Evolutionary conservation across 2,888 invertebrate genomes (phyloP).

Genomic region (Coelopa pilipes): DNA sequence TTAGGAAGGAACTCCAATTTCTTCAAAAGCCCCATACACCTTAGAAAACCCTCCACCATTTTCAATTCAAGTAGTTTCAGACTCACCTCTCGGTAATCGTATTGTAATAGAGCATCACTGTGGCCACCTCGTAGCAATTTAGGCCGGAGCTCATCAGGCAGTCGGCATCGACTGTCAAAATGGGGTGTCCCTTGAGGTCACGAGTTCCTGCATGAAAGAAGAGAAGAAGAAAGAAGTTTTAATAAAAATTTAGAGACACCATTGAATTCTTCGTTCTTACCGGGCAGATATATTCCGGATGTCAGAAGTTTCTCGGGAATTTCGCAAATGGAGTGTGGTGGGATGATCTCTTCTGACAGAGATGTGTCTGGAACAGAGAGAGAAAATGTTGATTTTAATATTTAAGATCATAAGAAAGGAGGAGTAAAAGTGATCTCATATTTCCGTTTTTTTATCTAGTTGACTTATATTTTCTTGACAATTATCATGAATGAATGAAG

Average conservation of each 20-base stretch:
- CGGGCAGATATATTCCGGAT: slow-evolving; percentile 77
- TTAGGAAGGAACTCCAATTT: background rate
- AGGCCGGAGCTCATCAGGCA: slow-evolving; percentile 71
- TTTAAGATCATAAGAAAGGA: no score
- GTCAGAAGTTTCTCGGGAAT: slow-evolving; percentile 75
- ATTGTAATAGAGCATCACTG: slow-evolving; percentile 77
- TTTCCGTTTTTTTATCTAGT: no score
- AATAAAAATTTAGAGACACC: background rate
- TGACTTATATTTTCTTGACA: no score
- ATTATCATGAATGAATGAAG: no score
- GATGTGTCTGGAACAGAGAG: slow-evolving; percentile 14
- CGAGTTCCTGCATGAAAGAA: slow-evolving; percentile 71
- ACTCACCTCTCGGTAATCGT: slow-evolving; percentile 76
- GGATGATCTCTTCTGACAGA: slow-evolving; percentile 59
- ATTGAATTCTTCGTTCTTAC: slow-evolving; percentile 66
- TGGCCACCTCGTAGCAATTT: slow-evolving; percentile 76
- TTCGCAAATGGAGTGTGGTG: slow-evolving; percentile 74
- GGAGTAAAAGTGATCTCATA: no score
- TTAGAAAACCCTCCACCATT: background rate
- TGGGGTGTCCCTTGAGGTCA: slow-evolving; percentile 74
- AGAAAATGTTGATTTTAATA: background rate
- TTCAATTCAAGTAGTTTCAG: background rate
- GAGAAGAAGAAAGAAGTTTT: slow-evolving; percentile 1
- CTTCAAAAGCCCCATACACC: background rate
- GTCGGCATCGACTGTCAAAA: slow-evolving; percentile 75